Evolutionary conservation across 2,888 invertebrate species (phyloP).

Genomic region (Oxytorus armatus): DNA sequence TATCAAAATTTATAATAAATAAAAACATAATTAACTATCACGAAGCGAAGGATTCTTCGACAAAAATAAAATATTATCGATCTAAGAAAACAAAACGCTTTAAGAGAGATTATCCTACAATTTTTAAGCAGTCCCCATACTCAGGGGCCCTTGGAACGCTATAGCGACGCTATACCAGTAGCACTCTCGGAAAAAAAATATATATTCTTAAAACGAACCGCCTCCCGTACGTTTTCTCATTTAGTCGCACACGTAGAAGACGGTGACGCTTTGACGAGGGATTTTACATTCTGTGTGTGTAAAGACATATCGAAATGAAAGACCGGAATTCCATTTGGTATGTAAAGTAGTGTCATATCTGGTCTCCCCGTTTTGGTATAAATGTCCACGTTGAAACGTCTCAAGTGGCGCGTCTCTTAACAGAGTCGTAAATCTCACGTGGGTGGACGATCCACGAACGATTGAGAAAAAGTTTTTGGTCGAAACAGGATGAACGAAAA

Average conservation of each 20-base stretch:
- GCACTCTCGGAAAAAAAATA: slow-evolving; percentile 16
- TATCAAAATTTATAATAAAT: no score
- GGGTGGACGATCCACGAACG: slow-evolving; percentile 71
- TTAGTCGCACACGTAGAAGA: background rate
- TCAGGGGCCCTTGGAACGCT: background rate
- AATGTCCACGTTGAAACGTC: slow-evolving; percentile 65
- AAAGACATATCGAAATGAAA: slow-evolving; percentile 40
- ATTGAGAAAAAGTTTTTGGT: slow-evolving; percentile 28
- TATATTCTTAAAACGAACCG: slow-evolving; percentile 11
- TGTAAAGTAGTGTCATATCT: slow-evolving; percentile 73
- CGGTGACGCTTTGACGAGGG: slow-evolving; percentile 30
- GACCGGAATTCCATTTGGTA: slow-evolving; percentile 75
- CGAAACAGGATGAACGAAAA: slow-evolving; percentile 7
- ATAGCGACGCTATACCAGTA: slow-evolving; percentile 7
- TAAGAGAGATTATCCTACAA: background rate
- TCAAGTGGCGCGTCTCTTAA: slow-evolving; percentile 74
- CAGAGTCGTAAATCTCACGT: slow-evolving; percentile 74
- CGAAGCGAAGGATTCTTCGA: no score
- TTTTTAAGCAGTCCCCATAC: background rate
- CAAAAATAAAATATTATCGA: no score
- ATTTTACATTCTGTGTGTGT: slow-evolving; percentile 17
- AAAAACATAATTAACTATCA: no score
- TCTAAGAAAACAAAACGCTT: no score
- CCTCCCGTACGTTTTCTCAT: slow-evolving; percentile 10
- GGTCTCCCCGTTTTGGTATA: slow-evolving; percentile 55